These are phyloP conservation scores for Drosophila arizonae DNA, from an alignment of 1,140 invertebrate species.

Conservation along the genomic window DNA sequence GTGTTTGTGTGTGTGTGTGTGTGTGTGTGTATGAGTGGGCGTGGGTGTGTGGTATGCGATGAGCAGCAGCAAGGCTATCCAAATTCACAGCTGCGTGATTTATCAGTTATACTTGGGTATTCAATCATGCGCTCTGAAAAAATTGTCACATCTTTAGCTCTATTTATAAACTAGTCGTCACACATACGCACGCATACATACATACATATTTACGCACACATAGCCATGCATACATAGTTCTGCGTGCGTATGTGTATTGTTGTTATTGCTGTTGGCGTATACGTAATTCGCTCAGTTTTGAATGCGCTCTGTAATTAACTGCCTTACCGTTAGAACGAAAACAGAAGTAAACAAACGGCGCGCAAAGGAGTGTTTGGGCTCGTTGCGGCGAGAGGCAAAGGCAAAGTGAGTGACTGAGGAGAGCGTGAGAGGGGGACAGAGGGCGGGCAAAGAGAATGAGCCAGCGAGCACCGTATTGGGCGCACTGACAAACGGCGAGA, in stretches of 20 bases:
- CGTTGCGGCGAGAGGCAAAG: neutral
- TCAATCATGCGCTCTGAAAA: slow-evolving; percentile 41
- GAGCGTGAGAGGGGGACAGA: neutral
- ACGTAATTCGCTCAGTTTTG: slow-evolving; percentile 41
- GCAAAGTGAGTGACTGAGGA: too few relatives aligned
- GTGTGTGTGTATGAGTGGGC: neutral
- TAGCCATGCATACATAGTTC: neutral
- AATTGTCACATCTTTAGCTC: slow-evolving; percentile 47
- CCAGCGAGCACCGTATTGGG: slow-evolving; percentile 1
- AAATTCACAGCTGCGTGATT: slow-evolving; percentile 29
- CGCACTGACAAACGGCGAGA: slow-evolving; percentile 14
- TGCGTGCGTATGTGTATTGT: neutral
- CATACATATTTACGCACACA: neutral
- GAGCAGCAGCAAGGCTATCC: neutral
- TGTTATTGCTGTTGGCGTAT: slow-evolving; percentile 26
- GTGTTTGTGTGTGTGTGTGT: too few relatives aligned
- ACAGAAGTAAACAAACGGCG: slow-evolving; percentile 43
- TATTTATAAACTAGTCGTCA: slow-evolving; percentile 62
- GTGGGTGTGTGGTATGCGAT: neutral
- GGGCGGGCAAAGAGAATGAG: too few relatives aligned
- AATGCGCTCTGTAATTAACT: slow-evolving; percentile 36
- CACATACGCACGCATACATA: slow-evolving; percentile 28
- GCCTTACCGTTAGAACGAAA: slow-evolving; percentile 15
- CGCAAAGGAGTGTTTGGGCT: neutral
- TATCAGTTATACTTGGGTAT: slow-evolving; percentile 39